These are phyloP conservation scores for Platycheirus rosarum DNA, from an alignment of 2,888 invertebrate species.

Conservation along the genomic window DNA sequence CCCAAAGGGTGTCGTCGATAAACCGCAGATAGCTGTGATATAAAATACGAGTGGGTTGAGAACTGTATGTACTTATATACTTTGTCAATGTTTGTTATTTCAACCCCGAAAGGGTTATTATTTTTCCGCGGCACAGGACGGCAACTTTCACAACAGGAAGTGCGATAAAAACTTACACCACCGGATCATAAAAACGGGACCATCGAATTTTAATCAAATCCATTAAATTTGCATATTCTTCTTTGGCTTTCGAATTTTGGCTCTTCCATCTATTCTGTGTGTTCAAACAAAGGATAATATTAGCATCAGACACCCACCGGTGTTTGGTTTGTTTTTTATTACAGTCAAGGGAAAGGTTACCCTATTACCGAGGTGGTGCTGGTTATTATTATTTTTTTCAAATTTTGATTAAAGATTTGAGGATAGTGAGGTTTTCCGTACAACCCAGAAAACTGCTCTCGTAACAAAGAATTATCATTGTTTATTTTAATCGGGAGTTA, in stretches of 20 bases:
- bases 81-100: constrained; percentile 73
- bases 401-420: constrained; percentile 51
- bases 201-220: constrained; percentile 74
- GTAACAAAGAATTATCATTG: not conserved
- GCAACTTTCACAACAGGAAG: constrained; percentile 73
- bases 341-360: constrained; percentile 61
- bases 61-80: constrained; percentile 25
- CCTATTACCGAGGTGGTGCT: constrained; percentile 17
- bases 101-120: constrained; percentile 73
- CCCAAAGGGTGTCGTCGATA: constrained; percentile 70
- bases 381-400: constrained; percentile 30
- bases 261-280: constrained; percentile 15
- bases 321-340: constrained; percentile 71
- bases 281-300: constrained; percentile 69
- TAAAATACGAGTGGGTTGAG: constrained; percentile 33
- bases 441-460: not conserved
- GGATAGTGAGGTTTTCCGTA: constrained; percentile 32
- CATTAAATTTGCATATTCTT: constrained; percentile 73
- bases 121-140: constrained; percentile 64
- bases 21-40: constrained; percentile 70
- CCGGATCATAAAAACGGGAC: constrained; percentile 71
- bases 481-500: constrained; percentile 52
- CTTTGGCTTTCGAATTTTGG: constrained; percentile 57
- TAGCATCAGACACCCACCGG: constrained; percentile 69
- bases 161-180: constrained; percentile 73